These are phyloP conservation scores for Cantharis rustica DNA, from an alignment of 2,888 invertebrate species.

Conservation along the genomic window DNA sequence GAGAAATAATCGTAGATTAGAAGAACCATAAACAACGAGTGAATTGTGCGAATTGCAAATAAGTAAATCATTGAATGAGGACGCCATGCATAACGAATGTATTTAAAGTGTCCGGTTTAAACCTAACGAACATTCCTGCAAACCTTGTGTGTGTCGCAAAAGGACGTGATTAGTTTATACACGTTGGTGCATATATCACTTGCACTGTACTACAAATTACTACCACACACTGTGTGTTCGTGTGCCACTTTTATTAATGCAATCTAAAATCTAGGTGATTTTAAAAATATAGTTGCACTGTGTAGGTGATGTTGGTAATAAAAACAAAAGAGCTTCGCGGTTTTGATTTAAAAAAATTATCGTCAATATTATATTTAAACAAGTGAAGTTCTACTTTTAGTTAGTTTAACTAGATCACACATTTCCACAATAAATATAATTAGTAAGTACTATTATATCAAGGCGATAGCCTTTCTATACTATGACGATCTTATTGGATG, in stretches of 20 bases:
- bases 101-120: conserved; percentile 37
- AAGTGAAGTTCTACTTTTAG: not conserved
- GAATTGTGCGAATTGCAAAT: conserved; percentile 30
- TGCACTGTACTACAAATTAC: conserved; percentile 40
- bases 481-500: not conserved
- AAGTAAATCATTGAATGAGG: conserved; percentile 34
- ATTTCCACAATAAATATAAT: not conserved
- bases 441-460: not conserved
- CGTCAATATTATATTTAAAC: not conserved
- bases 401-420: not conserved
- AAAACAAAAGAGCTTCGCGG: not conserved
- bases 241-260: conserved; percentile 10
- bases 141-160: conserved; percentile 43
- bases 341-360: not conserved
- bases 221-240: conserved; percentile 1
- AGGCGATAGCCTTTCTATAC: not conserved
- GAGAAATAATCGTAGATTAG: conserved; percentile 24
- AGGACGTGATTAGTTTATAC: conserved; percentile 46
- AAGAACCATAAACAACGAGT: conserved; percentile 25
- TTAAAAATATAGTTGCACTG: not conserved
- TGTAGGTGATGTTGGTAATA: not conserved
- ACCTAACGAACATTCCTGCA: conserved; percentile 45
- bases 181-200: conserved; percentile 43
- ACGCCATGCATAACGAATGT: conserved; percentile 29
- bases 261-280: not conserved